These are phyloP conservation scores for Catharus minimus DNA, from an alignment of 2,113 vertebrate genomes.

Conservation along the genomic window DNA sequence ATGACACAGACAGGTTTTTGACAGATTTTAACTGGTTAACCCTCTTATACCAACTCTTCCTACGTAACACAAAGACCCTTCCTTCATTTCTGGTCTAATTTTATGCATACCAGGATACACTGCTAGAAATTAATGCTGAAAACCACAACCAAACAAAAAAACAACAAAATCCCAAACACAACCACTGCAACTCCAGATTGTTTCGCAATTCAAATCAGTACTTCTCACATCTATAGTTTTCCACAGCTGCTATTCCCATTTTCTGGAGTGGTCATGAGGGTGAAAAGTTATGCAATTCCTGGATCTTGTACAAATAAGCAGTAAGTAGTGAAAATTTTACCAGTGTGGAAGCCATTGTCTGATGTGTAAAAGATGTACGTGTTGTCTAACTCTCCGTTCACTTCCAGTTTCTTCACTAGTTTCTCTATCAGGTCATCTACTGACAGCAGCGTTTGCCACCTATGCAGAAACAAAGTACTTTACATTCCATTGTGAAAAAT, in stretches of 20 bases:
- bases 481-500: not conserved
- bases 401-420: constrained; percentile 85
- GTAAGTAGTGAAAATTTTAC: constrained; percentile 64
- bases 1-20: not conserved
- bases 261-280: not conserved
- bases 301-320: not conserved
- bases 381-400: constrained; percentile 84
- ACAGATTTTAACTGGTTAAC: not conserved
- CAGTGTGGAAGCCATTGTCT: constrained; percentile 96
- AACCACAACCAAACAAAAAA: not conserved
- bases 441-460: constrained; percentile 95
- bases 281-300: not conserved
- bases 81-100: not conserved
- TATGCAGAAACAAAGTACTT: constrained; percentile 45
- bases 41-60: not conserved
- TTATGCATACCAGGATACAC: not conserved
- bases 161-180: not conserved
- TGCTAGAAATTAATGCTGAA: not conserved
- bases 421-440: constrained; percentile 96
- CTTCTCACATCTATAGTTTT: not conserved
- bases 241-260: not conserved
- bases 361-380: constrained; percentile 96
- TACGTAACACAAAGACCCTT: not conserved
- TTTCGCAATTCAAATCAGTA: not conserved
- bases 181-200: not conserved